These are phyloP conservation scores for Poecilia velifera DNA, from an alignment of 2,797 vertebrate genomes.

Conservation along the genomic window DNA sequence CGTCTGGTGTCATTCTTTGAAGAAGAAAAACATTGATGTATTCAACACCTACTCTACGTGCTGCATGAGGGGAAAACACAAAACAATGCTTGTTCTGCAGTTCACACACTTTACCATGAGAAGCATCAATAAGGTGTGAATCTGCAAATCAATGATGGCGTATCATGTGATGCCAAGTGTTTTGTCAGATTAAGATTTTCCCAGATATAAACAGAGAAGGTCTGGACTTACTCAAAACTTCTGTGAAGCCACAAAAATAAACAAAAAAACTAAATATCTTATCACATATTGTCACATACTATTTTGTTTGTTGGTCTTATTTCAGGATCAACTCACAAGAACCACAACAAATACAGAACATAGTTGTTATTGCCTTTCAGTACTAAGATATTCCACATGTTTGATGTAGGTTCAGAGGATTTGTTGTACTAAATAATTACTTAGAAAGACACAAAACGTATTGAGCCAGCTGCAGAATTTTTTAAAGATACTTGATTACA, in stretches of 20 bases:
- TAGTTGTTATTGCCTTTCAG: not conserved
- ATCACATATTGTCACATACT: not conserved
- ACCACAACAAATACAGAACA: conserved; percentile 8
- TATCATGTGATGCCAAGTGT: conserved; percentile 43
- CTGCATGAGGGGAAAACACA: not conserved
- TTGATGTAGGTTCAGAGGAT: not conserved
- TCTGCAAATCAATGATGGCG: conserved; percentile 34
- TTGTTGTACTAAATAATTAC: not conserved
- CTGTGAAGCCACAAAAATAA: not conserved
- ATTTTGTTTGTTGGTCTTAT: not conserved
- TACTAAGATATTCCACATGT: not conserved
- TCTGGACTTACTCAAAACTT: not conserved
- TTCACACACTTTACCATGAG: conserved; percentile 42
- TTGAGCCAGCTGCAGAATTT: conserved; percentile 7
- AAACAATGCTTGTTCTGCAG: conserved; percentile 32
- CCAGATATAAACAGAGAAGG: conserved; percentile 32
- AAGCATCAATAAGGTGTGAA: conserved; percentile 47
- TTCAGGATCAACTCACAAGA: not conserved
- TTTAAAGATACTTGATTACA: not conserved
- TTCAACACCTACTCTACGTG: not conserved
- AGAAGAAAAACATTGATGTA: not conserved
- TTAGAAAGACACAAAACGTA: conserved; percentile 20
- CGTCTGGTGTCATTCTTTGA: not conserved
- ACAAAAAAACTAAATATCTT: not conserved
- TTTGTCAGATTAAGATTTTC: conserved; percentile 27